phyloP scores from a whole-genome alignment of 1,140 invertebrate genomes.

The Diploscapter pachys region DNA sequence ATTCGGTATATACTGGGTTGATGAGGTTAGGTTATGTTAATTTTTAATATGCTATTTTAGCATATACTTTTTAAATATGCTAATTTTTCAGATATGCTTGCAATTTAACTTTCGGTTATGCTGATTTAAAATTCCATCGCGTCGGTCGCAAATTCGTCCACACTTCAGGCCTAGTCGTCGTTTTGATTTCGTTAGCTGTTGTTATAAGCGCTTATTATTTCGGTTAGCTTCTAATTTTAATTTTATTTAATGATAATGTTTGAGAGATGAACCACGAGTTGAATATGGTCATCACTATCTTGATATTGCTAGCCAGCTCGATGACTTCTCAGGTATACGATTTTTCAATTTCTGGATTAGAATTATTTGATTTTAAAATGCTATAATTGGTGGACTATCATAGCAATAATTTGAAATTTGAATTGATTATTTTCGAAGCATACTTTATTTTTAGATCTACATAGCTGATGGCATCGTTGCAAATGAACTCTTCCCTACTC shows the following conservation, averaged over 20 bases:
- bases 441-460: constrained; percentile 23
- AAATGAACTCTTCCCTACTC: constrained; percentile 34
- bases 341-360: neutral
- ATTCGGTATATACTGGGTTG: constrained; percentile 19
- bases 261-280: constrained; percentile 16
- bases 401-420: neutral
- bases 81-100: neutral
- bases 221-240: constrained; percentile 5
- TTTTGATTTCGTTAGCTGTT: constrained; percentile 11
- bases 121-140: constrained; percentile 22
- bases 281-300: neutral
- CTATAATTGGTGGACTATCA: neutral
- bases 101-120: constrained; percentile 21
- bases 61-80: constrained; percentile 6
- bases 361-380: constrained; percentile 10
- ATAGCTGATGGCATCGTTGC: constrained; percentile 35
- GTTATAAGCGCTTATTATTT: constrained; percentile 18
- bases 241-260: neutral
- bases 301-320: constrained; percentile 14
- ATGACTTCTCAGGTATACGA: constrained; percentile 28
- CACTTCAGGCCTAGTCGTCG: constrained; percentile 20
- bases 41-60: constrained; percentile 1
- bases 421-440: constrained; percentile 1
- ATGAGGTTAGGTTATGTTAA: constrained; percentile 9
- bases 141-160: constrained; percentile 33